These are phyloP conservation scores for Odocoileus hemionus DNA, from an alignment of 2,113 vertebrate genomes.

Conservation along the genomic window DNA sequence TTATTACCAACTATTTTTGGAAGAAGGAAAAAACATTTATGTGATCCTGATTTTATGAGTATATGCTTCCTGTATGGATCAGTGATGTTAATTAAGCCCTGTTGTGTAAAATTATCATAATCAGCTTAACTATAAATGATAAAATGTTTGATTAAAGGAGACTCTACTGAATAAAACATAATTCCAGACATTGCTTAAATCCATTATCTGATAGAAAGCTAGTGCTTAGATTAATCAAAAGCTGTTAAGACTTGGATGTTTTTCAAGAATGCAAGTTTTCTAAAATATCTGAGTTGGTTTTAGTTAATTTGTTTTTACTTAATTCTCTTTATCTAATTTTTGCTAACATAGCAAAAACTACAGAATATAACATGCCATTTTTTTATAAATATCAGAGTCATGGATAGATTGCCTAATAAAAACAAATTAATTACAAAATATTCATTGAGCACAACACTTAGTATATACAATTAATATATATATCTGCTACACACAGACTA, in stretches of 20 bases:
- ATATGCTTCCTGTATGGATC: constrained; percentile 47
- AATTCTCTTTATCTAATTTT: neutral
- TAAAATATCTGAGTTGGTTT: neutral
- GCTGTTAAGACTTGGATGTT: neutral
- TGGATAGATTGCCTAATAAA: neutral
- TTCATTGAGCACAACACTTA: neutral
- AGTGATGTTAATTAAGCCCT: constrained; percentile 65
- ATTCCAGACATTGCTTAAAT: neutral
- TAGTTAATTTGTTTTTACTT: neutral
- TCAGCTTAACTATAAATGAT: constrained; percentile 44
- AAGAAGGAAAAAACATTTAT: constrained; percentile 48
- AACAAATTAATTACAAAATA: neutral
- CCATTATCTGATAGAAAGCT: neutral
- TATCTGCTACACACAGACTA: neutral
- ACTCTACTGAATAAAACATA: constrained; percentile 5
- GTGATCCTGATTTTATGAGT: constrained; percentile 39
- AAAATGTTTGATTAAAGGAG: constrained; percentile 65
- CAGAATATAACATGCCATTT: neutral
- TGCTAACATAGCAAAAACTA: neutral
- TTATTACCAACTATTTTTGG: constrained; percentile 15
- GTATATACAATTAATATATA: neutral
- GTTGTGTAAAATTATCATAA: constrained; percentile 70
- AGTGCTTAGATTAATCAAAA: neutral
- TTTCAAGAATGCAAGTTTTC: constrained; percentile 16
- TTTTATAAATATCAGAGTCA: neutral